Evolutionary conservation across 2,113 vertebrate species (phyloP).

Genomic region (Peucedramus taeniatus): DNA sequence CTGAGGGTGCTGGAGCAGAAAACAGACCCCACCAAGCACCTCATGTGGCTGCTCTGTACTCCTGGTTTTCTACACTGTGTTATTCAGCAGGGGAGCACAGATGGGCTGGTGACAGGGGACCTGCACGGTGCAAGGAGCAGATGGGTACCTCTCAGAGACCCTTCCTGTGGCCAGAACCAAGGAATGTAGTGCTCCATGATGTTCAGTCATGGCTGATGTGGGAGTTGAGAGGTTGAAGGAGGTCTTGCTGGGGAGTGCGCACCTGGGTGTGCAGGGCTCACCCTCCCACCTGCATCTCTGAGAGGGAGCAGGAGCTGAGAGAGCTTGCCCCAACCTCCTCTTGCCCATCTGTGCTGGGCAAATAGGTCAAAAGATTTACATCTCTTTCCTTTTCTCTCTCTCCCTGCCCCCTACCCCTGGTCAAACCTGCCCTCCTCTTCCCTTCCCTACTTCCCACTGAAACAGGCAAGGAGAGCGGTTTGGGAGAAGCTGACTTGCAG

Average conservation of each 20-base stretch:
- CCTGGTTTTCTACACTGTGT: not conserved
- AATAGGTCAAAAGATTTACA: not conserved
- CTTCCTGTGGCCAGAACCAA: not conserved
- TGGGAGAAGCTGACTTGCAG: conserved; percentile 86
- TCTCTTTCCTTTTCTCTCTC: not conserved
- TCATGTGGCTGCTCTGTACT: fast-evolving
- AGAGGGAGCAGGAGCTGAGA: not conserved
- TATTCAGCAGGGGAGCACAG: not conserved
- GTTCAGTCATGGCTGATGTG: not conserved
- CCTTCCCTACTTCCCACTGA: not conserved
- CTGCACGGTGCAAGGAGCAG: not conserved
- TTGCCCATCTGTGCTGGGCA: not conserved
- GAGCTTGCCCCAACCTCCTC: not conserved
- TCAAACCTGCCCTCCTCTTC: not conserved
- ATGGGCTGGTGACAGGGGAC: not conserved
- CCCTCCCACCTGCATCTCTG: not conserved
- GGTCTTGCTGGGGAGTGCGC: not conserved
- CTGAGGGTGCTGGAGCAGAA: not conserved
- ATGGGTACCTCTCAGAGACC: not conserved
- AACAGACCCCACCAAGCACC: fast-evolving
- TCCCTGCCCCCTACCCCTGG: not conserved
- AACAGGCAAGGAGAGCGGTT: conserved; percentile 87
- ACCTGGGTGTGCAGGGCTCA: fast-evolving
- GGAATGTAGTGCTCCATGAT: not conserved
- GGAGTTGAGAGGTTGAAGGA: not conserved